Percentiles rank a stretch among this genome's conserved stretches.
phyloP scores from a whole-genome alignment of 2,113 vertebrate species.

The Halcyon senegalensis region DNA sequence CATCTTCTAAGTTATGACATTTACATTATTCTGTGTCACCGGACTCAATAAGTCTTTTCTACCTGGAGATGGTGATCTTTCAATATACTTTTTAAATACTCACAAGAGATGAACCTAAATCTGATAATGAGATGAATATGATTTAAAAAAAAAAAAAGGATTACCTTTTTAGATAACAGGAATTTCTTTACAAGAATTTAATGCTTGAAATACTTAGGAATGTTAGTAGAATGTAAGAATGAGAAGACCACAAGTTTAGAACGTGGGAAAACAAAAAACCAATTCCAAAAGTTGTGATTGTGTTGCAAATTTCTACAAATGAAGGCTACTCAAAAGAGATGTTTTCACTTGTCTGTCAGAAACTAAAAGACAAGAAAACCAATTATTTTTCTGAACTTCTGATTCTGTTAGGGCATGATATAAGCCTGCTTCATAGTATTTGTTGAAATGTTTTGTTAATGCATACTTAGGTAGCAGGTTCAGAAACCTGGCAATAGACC shows the following conservation, averaged over 20 bases:
- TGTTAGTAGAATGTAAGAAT: background rate
- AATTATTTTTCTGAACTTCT: background rate
- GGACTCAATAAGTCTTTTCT: background rate
- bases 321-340: background rate
- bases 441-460: background rate
- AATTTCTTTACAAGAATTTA: background rate
- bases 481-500: background rate
- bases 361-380: background rate
- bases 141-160: no score
- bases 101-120: background rate
- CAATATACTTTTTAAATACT: background rate
- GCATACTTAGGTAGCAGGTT: background rate
- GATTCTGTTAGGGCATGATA: background rate
- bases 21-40: background rate
- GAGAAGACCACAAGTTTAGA: background rate
- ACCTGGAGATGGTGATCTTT: background rate
- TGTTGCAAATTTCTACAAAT: background rate
- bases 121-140: background rate
- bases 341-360: background rate
- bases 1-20: background rate
- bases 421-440: background rate
- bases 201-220: background rate
- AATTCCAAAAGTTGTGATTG: background rate
- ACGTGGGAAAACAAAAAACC: background rate
- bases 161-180: background rate